Base-by-base conservation (phyloP, 2,888 invertebrate genomes). In the Atethmia centrago region DNA sequence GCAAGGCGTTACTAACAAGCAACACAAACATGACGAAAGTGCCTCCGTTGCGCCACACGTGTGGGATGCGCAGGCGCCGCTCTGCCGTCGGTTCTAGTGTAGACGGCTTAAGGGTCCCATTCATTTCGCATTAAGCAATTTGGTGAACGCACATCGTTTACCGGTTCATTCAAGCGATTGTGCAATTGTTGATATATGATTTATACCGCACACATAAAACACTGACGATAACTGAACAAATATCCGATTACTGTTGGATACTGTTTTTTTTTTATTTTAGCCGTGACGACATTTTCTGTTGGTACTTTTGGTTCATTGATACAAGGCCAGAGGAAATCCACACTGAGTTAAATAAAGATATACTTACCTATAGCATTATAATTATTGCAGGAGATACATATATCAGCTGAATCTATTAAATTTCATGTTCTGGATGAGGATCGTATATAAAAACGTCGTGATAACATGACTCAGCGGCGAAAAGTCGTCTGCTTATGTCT, bases 41-140 rank as follows among this genome's bases (percentile, higher is more conserved):
- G 94, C 94, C 93, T 93, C 94, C 91, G 93, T 96, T 95, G 92
- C 95, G 95, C 94, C 95, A 96, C 92, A 93, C 88, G 95, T 95
- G 96, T 96, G 95, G 96, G 95, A 95, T 95, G 94, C 90, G 91
- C 92, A 88, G 95, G 96, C 95, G 94, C 93, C 94, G 88, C 86
- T 87, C 89, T 89, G 91, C 90, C 91, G 91, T 88, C 91, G 88
- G 86, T 88, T 92, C 90, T 90, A 90, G 89, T 91, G 91, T 92
- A 91, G 91, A 90, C 90, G 89, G 91, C 92, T 93, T 93, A 93
- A 92, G 94, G 93, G 93, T 92, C 93, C 92, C 95, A 96, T 96
- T 95, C 95, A 96, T 95, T 95, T 95, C 91, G 94, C 93, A 92
- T 96, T 95, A 93, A 94, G 95, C 94, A 96, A 95, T 95, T 94